Evolutionary conservation across 2,797 vertebrate genomes (phyloP), one percentile per base, ranked within the genome.

Genomic region (Liasis olivaceus): DNA sequence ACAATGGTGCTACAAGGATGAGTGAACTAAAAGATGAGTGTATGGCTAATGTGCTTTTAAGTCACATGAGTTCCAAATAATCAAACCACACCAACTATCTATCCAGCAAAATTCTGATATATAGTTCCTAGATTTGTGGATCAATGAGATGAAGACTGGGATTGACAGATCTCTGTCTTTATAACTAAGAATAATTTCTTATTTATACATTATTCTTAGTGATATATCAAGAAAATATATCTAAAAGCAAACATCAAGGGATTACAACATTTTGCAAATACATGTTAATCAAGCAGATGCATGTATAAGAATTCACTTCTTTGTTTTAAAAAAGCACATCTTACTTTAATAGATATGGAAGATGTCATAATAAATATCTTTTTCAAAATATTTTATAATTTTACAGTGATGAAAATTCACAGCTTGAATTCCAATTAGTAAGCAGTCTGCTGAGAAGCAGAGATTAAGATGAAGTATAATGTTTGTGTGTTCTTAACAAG

Each of bases 351-450:
- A 90, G 89, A 90, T 47, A 64, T n/a, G n/a, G 47, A 66, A 66
- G 87, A 84, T 91, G 87, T 59, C 92, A 1, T 64, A 88, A 51
- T 26, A 88, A 8, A 88, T 14, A 62, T 81, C n/a, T 28, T 93
- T 95, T 88, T 89, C 54, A 89, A 93, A 42, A 26, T 91, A 86
- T 94, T 95, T 96, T 93, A 28, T 36, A 77, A 28, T 28, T 94
- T 95, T 56, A 31, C 90, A 26, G n/a, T 89, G 72, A 92, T 95
- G 20, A 13, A 93, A 58, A 89, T 24, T 84, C 89, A 93, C 92
- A 95, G 2, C 22, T 11, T 86, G 51, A 58, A 91, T 91, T 72
- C 36, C 85, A 87, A 28, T 22, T n/a, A 17, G 15, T 59, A 72
- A 69, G 62, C 77, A 69, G 22, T 63, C 14, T 51, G 13, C 56